Conservation (phyloP, 2,113 vertebrate genomes). For the Nematolebias whitei region DNA sequence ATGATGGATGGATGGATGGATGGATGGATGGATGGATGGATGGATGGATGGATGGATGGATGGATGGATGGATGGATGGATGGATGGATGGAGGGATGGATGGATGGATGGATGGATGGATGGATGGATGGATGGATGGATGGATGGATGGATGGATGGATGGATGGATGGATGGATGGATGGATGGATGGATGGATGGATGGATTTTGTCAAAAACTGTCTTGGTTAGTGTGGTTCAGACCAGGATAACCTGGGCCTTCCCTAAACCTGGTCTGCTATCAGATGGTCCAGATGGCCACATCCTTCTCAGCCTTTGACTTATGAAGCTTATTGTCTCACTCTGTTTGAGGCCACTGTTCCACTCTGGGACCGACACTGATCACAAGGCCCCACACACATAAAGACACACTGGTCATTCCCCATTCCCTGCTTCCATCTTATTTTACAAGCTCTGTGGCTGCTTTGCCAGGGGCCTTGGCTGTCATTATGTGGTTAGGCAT, state of each 20-base stretch:
- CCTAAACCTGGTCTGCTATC: conserved; percentile 33
- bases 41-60: no score
- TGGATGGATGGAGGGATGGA: no score
- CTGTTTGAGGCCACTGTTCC: conserved; percentile 55
- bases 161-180: no score
- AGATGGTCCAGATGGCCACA: conserved; percentile 35
- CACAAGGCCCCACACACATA: conserved; percentile 61
- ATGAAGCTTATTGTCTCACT: conserved; percentile 48
- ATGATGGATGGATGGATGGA: no score
- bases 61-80: no score
- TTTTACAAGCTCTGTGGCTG: conserved; percentile 71
- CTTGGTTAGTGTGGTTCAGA: conserved; percentile 37
- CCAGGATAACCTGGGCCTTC: conserved; percentile 26
- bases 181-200: no score
- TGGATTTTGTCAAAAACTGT: conserved; percentile 43
- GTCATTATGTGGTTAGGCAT: conserved; percentile 76
- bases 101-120: no score
- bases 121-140: no score
- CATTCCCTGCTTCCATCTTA: conserved; percentile 36
- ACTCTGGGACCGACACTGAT: conserved; percentile 49
- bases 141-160: no score
- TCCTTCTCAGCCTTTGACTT: conserved; percentile 57
- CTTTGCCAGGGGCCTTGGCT: conserved; percentile 63
- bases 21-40: no score
- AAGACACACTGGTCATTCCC: conserved; percentile 62